These are phyloP conservation scores for Nephrotoma guestfalica DNA, from an alignment of 2,888 invertebrate species.

Conservation along the genomic window DNA sequence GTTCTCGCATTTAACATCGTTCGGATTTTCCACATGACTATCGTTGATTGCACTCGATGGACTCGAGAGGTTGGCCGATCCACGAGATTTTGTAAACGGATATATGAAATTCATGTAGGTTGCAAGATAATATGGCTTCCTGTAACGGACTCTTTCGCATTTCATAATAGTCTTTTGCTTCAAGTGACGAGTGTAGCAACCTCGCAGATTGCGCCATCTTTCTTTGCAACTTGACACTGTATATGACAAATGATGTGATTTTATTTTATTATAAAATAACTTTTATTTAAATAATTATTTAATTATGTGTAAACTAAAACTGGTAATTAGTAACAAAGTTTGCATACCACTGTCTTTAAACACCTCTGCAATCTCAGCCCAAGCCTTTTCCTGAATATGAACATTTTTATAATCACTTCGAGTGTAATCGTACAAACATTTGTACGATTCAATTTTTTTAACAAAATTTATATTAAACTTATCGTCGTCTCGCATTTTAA, in stretches of 20 bases:
- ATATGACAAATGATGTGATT: conserved; percentile 6
- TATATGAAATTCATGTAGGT: conserved; percentile 31
- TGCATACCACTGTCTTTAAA: conserved; percentile 29
- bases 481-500: conserved; percentile 32
- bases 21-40: not conserved
- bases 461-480: conserved; percentile 35
- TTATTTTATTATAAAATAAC: not conserved
- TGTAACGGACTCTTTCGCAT: conserved; percentile 22
- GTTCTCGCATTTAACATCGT: not conserved
- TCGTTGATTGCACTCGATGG: not conserved
- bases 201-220: conserved; percentile 32
- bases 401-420: conserved; percentile 34
- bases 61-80: conserved; percentile 11
- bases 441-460: conserved; percentile 34
- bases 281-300: not conserved
- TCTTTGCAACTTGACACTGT: conserved; percentile 32
- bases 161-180: conserved; percentile 25
- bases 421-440: conserved; percentile 35
- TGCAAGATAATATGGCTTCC: conserved; percentile 32
- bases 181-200: conserved; percentile 29
- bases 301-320: too few species aligned
- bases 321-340: not conserved
- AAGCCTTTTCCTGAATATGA: conserved; percentile 32
- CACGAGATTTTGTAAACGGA: conserved; percentile 30
- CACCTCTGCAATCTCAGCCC: conserved; percentile 27